Evolutionary conservation across 2,888 invertebrate species (phyloP).

Genomic region (Achlya flavicornis): DNA sequence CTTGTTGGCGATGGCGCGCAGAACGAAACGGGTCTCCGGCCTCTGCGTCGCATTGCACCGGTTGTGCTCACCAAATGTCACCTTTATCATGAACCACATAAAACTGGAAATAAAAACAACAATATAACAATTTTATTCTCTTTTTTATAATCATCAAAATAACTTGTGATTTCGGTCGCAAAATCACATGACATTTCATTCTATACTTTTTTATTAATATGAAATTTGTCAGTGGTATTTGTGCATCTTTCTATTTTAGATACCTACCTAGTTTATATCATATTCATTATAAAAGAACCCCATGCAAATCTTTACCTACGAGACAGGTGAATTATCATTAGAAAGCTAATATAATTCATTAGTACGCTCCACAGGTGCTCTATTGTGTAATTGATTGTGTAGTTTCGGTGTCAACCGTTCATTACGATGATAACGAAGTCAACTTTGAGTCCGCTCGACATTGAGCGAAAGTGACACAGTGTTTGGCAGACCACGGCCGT

Average conservation of each 20-base stretch:
- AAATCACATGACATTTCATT: neutral
- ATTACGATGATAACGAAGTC: slow-evolving; percentile 41
- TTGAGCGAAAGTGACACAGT: slow-evolving; percentile 73
- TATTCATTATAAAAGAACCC: too few species aligned
- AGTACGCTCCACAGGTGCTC: slow-evolving; percentile 23
- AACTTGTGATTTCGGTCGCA: neutral
- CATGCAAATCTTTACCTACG: too few species aligned
- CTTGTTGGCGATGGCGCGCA: slow-evolving; percentile 90
- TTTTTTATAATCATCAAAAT: neutral
- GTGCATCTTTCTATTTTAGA: neutral
- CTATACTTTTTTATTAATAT: neutral
- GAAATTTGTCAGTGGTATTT: too few species aligned
- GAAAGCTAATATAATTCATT: slow-evolving; percentile 13
- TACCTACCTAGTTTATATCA: neutral
- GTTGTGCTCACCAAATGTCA: slow-evolving; percentile 94
- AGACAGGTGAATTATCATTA: neutral
- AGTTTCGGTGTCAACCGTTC: slow-evolving; percentile 27
- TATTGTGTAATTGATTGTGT: slow-evolving; percentile 34
- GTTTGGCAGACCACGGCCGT: slow-evolving; percentile 58
- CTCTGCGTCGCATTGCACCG: slow-evolving; percentile 88
- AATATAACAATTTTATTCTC: neutral
- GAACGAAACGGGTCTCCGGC: slow-evolving; percentile 91
- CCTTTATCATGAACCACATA: slow-evolving; percentile 97
- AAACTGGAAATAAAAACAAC: slow-evolving; percentile 83
- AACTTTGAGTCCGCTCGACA: slow-evolving; percentile 48